Evolutionary conservation across 2,888 invertebrate species (phyloP), one percentile per base, ranked within the genome.

Genomic region (Tetrapedia diversipes): DNA sequence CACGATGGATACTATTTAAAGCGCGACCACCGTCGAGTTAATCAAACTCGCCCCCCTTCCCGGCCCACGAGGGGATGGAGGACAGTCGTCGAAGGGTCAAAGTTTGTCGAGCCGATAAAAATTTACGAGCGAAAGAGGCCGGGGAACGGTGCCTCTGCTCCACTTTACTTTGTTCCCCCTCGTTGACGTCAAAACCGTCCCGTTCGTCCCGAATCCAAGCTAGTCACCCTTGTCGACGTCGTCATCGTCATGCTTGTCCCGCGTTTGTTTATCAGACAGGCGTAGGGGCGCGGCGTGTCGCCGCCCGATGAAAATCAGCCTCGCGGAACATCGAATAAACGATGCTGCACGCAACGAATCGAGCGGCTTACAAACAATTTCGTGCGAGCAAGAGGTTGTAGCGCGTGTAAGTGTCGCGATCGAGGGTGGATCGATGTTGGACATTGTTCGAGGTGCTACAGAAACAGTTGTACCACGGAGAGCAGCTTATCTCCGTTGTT

Each of bases 61-160:
- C 47, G 0, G 32, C 8, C 27, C 19, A 43, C 19, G 10, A 6
- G 14, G 14, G 49, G 10, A 37, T 47, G 41, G 68, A 45, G 57
- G 27, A 61, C 54, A 39, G n/a, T n/a, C n/a, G 41, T 51, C 53
- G 45, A 53, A 39, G 74, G 74, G 64, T 75, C 54, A 65, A 73
- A 75, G 74, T 75, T 73, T 63, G 63, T 37, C 57, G 54, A 47
- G 29, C 54, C 61, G 79, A 61, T 72, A 79, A 78, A 79, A 78
- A 78, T 78, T 78, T 61, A 69, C 66, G 73, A 78, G 63, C 64
- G 51, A 56, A 37, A 59, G 63, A n/a, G n/a, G n/a, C 59, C 19
- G 68, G 29, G 45, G 41, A 75, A 43, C 75, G 53, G 4, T 16
- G 51, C n/a, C n/a, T n/a, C 53, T 53, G 74, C 27, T 59, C 59